phyloP scores from a whole-genome alignment of 2,888 invertebrate genomes.

The Belgica antarctica region DNA sequence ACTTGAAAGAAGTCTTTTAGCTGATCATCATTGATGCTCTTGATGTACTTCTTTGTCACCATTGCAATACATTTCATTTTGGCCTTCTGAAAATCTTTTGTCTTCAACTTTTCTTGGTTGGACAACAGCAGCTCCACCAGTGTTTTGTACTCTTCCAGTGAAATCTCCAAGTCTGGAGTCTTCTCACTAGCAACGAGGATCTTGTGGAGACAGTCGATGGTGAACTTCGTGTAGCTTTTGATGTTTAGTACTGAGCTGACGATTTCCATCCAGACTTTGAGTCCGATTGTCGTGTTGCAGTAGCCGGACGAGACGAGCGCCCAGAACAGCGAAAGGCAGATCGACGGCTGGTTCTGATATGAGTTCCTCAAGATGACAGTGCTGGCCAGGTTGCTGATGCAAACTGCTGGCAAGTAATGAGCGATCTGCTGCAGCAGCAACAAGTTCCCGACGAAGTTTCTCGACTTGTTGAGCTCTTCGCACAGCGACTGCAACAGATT shows the following conservation, averaged over 20 bases:
- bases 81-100: neutral
- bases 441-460: slow-evolving; percentile 3
- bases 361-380: slow-evolving; percentile 19
- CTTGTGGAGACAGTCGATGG: neutral
- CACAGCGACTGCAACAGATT: neutral
- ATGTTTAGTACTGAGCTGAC: neutral
- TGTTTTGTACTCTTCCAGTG: neutral
- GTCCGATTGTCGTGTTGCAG: neutral
- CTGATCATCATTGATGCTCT: neutral
- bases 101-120: neutral
- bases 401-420: slow-evolving; percentile 2
- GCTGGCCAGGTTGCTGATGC: neutral
- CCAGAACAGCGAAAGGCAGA: slow-evolving; percentile 24
- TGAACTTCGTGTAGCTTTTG: slow-evolving; percentile 14
- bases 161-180: neutral
- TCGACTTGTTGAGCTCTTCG: slow-evolving; percentile 1
- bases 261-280: slow-evolving; percentile 16
- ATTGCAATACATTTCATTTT: neutral
- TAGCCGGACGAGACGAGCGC: neutral
- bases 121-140: neutral
- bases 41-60: neutral
- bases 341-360: slow-evolving; percentile 17
- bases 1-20: neutral
- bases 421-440: slow-evolving; percentile 7
- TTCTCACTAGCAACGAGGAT: neutral